phyloP scores from a whole-genome alignment of 2,113 vertebrate genomes.

The Brachypteracias leptosomus region DNA sequence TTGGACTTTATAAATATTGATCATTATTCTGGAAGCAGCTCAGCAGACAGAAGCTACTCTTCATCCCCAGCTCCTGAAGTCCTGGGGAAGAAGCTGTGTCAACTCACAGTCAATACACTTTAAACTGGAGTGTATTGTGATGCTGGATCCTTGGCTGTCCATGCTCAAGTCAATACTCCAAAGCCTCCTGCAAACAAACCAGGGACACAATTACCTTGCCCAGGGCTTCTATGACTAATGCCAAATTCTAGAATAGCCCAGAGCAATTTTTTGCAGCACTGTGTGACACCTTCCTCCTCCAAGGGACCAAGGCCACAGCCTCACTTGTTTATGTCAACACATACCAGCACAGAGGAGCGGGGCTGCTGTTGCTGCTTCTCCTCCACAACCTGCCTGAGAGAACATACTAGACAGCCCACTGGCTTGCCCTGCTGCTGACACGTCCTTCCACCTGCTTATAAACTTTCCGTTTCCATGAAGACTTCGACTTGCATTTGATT shows the following conservation, averaged over 20 bases:
- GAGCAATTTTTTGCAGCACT: neutral
- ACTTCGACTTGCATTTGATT: neutral
- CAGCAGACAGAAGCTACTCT: neutral
- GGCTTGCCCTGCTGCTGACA: neutral
- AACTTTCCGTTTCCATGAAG: neutral
- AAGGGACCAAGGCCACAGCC: neutral
- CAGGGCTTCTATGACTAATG: neutral
- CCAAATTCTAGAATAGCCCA: neutral
- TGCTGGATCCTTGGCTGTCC: neutral
- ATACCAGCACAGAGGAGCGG: accelerated
- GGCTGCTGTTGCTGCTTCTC: neutral
- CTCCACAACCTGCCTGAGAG: accelerated
- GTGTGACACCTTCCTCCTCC: neutral
- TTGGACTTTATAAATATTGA: neutral
- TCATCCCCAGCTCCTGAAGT: neutral
- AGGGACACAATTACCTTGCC: neutral
- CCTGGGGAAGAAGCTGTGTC: neutral
- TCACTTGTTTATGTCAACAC: accelerated
- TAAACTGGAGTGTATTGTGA: neutral
- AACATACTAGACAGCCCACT: accelerated
- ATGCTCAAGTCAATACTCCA: neutral
- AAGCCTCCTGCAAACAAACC: neutral
- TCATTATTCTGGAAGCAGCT: conserved; percentile 1
- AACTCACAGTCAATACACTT: neutral
- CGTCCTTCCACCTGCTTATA: neutral